phyloP scores from a whole-genome alignment of 1,140 invertebrate species.

The Ctenoplectra terminalis region DNA sequence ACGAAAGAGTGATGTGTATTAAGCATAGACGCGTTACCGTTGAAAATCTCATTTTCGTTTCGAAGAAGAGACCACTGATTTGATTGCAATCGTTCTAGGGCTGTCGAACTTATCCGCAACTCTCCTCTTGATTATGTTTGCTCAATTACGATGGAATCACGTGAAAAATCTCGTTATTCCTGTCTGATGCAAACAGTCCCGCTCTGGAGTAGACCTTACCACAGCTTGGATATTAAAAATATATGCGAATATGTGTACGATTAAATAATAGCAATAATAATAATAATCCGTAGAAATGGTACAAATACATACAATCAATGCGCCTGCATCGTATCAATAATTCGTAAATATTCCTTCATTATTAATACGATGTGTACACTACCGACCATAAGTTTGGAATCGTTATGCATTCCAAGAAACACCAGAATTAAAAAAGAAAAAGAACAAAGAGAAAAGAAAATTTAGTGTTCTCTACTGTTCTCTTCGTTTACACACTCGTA shows the following conservation, averaged over 20 bases:
- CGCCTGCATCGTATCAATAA: constrained; percentile 17
- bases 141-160: constrained; percentile 8
- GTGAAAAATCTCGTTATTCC: background rate
- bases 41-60: background rate
- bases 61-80: background rate
- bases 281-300: constrained; percentile 11
- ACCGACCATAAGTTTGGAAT: too few relatives aligned
- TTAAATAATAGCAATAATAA: constrained; percentile 4
- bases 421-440: too few relatives aligned
- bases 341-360: background rate
- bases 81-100: constrained; percentile 34
- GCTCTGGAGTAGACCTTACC: background rate
- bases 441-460: too few relatives aligned
- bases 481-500: too few relatives aligned
- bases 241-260: constrained; percentile 1
- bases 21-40: background rate
- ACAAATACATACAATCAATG: background rate
- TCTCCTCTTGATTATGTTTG: constrained; percentile 14
- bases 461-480: too few relatives aligned
- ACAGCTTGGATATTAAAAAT: constrained; percentile 17
- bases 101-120: constrained; percentile 40
- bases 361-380: background rate
- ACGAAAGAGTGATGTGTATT: background rate
- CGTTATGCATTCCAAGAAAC: too few relatives aligned
- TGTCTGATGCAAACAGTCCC: background rate